phyloP scores from a whole-genome alignment of 1,140 invertebrate genomes.

The Pissodes strobi region DNA sequence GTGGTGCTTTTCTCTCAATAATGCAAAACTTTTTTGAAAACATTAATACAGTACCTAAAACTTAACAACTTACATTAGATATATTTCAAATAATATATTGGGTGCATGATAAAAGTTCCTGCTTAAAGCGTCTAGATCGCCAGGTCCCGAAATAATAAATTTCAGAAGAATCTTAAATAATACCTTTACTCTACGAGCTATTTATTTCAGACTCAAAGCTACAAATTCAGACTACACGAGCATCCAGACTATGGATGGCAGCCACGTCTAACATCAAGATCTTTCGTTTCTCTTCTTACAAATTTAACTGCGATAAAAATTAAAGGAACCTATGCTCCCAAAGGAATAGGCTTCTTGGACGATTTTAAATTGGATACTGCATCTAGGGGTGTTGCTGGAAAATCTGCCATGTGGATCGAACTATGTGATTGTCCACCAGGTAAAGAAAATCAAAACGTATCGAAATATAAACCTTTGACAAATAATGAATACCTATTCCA shows the following conservation, averaged over 20 bases:
- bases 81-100: too few species aligned
- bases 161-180: background rate
- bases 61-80: too few species aligned
- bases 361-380: constrained; percentile 87
- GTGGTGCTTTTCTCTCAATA: too few species aligned
- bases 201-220: constrained; percentile 69
- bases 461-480: too few species aligned
- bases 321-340: constrained; percentile 83
- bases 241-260: constrained; percentile 90
- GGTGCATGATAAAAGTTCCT: too few species aligned
- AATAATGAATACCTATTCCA: too few species aligned
- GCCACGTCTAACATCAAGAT: constrained; percentile 79
- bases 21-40: too few species aligned
- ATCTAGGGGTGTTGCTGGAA: constrained; percentile 75
- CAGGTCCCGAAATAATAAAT: background rate
- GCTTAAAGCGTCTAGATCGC: too few species aligned
- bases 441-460: constrained; percentile 17
- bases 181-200: constrained; percentile 12
- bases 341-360: constrained; percentile 85
- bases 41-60: too few species aligned
- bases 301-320: constrained; percentile 95
- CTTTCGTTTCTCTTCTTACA: constrained; percentile 89
- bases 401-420: constrained; percentile 90
- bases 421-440: constrained; percentile 88
- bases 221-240: constrained; percentile 86